Conservation (phyloP, 37 sponge, comb jelly and placozoan genomes). For the Amphimedon queenslandica region DNA sequence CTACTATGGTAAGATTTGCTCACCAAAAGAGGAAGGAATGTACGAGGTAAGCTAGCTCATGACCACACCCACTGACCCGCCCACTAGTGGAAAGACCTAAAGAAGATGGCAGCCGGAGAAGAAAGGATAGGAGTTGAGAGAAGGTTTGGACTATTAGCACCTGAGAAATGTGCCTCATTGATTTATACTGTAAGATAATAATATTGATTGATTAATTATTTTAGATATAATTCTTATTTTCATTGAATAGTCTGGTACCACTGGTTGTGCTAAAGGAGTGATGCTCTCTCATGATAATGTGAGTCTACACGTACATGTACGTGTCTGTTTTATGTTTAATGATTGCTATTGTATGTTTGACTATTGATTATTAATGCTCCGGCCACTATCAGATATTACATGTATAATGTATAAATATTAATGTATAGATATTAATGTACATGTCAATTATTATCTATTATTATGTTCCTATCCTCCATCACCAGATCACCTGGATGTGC, state of each 20-base stretch:
- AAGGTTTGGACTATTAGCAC: slow-evolving; percentile 32
- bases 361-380: too few relatives aligned
- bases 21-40: slow-evolving; percentile 22
- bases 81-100: slow-evolving; percentile 57
- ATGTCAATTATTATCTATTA: background rate
- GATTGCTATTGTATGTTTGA: too few relatives aligned
- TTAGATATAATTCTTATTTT: slow-evolving; percentile 4
- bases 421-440: background rate
- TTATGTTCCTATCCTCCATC: background rate
- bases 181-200: slow-evolving; percentile 72
- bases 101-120: slow-evolving; percentile 28
- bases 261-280: slow-evolving; percentile 86
- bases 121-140: slow-evolving; percentile 15
- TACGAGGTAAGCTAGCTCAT: slow-evolving; percentile 43
- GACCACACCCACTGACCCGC: background rate
- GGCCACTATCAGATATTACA: background rate
- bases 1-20: slow-evolving; percentile 52
- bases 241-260: slow-evolving; percentile 85
- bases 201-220: background rate
- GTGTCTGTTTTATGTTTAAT: too few relatives aligned
- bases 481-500: slow-evolving; percentile 68
- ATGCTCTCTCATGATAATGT: slow-evolving; percentile 98
- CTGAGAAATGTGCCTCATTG: slow-evolving; percentile 68
- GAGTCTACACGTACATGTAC: slow-evolving; percentile 16
- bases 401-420: too few relatives aligned